Evolutionary conservation across 2,888 invertebrate species (phyloP).

Genomic region (Orthosia gothica): DNA sequence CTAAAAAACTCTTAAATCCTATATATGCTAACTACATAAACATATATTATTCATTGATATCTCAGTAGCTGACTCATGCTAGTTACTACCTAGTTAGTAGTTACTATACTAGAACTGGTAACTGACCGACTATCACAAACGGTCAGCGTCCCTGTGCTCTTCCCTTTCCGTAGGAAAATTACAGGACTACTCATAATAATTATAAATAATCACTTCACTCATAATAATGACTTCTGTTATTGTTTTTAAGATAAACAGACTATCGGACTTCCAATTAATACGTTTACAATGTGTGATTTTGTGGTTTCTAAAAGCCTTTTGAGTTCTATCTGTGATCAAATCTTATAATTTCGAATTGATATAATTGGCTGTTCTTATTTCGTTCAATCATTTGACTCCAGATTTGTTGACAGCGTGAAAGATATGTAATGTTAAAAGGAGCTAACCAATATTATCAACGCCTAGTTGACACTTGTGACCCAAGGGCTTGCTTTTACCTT

Average conservation of each 20-base stretch:
- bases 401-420: background rate
- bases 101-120: background rate
- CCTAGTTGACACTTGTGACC: too few relatives aligned
- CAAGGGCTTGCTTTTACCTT: too few relatives aligned
- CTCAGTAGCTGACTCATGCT: background rate
- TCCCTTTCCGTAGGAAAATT: slow-evolving; percentile 30
- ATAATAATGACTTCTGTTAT: background rate
- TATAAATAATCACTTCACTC: too few relatives aligned
- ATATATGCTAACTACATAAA: background rate
- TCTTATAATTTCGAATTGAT: too few relatives aligned
- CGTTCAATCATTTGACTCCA: too few relatives aligned
- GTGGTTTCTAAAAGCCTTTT: background rate
- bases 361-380: too few relatives aligned
- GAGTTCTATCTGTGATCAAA: background rate
- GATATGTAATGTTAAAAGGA: too few relatives aligned
- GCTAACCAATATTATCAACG: too few relatives aligned
- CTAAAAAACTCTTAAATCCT: background rate
- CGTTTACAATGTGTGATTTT: too few relatives aligned
- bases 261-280: background rate
- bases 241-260: background rate
- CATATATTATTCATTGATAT: slow-evolving; percentile 2
- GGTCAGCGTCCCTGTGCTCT: background rate
- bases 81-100: background rate
- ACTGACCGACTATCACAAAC: slow-evolving; percentile 20
- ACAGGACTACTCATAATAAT: background rate